These are phyloP conservation scores for Leptinotarsa texana DNA, from an alignment of 1,140 invertebrate species.

Conservation along the genomic window DNA sequence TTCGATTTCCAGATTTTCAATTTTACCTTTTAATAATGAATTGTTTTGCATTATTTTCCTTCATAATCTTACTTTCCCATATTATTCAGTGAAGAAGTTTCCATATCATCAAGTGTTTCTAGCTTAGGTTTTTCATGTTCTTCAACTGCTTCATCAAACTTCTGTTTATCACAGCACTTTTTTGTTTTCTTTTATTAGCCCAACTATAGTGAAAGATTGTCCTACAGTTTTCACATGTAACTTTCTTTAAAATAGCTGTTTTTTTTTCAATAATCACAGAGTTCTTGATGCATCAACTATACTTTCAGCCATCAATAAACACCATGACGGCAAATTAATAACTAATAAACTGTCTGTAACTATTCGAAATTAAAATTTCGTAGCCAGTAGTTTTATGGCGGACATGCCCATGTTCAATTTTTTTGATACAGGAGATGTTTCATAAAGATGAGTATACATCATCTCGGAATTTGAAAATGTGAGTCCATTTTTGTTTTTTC, in stretches of 20 bases:
- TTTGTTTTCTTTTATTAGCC: not conserved
- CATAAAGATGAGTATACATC: no score
- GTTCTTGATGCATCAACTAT: not conserved
- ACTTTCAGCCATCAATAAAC: not conserved
- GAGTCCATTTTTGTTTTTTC: no score
- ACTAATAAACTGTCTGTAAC: no score
- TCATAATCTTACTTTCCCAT: conserved; percentile 9
- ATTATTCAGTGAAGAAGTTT: conserved; percentile 14
- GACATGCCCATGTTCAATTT: no score
- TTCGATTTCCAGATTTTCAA: conserved; percentile 1
- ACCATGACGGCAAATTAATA: no score
- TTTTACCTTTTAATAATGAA: conserved; percentile 11
- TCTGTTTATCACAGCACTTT: conserved; percentile 17
- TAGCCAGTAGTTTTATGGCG: no score
- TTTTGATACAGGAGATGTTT: no score
- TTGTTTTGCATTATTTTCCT: not conserved
- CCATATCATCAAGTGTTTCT: conserved; percentile 2
- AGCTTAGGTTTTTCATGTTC: conserved; percentile 8
- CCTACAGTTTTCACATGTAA: not conserved
- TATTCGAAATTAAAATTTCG: no score
- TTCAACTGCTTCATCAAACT: conserved; percentile 18
- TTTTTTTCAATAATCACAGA: not conserved
- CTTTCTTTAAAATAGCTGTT: not conserved
- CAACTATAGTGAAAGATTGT: not conserved
- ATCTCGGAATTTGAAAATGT: no score